phyloP scores from a whole-genome alignment of 1,140 invertebrate species.

The Neodiprion virginianus region DNA sequence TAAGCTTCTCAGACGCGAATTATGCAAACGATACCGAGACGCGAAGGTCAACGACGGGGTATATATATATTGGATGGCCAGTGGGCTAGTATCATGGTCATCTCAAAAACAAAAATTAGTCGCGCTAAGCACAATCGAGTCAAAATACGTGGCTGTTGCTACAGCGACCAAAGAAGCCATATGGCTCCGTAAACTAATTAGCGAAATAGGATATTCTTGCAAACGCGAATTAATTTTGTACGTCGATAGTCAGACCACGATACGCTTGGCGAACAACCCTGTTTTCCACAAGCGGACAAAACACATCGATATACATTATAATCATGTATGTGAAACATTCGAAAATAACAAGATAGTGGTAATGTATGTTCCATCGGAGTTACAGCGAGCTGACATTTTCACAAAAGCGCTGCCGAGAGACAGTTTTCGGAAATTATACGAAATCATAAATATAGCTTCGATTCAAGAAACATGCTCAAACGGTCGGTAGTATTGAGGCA shows the following conservation, averaged over 20 bases:
- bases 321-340: not conserved
- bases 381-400: not conserved
- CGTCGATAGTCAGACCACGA: not conserved
- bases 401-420: not conserved
- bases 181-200: not conserved
- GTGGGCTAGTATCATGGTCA: slow-evolving; percentile 40
- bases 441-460: no score
- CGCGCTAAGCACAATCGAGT: slow-evolving; percentile 35
- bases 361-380: not conserved
- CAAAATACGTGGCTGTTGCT: slow-evolving; percentile 18
- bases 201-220: not conserved
- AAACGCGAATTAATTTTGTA: not conserved
- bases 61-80: slow-evolving; percentile 32
- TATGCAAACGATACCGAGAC: slow-evolving; percentile 35
- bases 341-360: not conserved
- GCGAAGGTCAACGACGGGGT: slow-evolving; percentile 40
- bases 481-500: no score
- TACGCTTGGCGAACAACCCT: not conserved
- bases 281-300: not conserved
- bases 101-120: slow-evolving; percentile 38
- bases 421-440: no score
- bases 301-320: not conserved
- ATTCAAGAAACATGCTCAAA: no score
- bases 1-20: slow-evolving; percentile 41
- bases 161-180: not conserved